Base-by-base conservation (phyloP, 2,797 vertebrate genomes). In the Siniperca undulata region DNA sequence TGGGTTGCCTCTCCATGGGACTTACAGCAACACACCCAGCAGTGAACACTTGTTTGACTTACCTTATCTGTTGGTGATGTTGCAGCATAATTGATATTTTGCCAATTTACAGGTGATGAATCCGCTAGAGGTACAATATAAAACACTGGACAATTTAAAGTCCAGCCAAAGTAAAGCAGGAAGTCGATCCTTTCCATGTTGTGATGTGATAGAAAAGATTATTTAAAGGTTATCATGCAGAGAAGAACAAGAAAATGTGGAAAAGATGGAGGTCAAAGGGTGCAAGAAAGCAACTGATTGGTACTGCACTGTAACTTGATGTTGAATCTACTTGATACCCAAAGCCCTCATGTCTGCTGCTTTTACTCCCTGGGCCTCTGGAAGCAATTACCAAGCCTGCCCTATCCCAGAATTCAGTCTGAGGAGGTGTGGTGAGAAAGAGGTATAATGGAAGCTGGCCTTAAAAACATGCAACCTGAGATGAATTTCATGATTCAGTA, bases 341-440 rank as follows among this genome's bases (percentile, higher is more conserved):
- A 88, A 90, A 89, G 86, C 83, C 75, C 60, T 89, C 81, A 48
- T 87, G 90, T 87, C 81, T 85, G 88, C 88, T 79, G 69, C 87
- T 78, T 85, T 83, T 80, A 65, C 91, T 92, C 87, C 70, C 82
- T 72, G 76, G 76, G 83, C 94, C 91, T 96, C 96, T 96, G 95
- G 95, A 96, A 96, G 95, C 95, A 95, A 96, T 96, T 96, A 96
- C 93, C 88, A 42, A 76, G 88, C 89, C 89, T 93, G 92, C 86
- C 86, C 91, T 92, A 89, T 95, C 94, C 95, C 95, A 95, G 94
- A 94, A 93, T 95, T 88, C 95, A 90, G 85, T 92, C 85, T 72
- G 89, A 93, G 92, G 91, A 94, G 94, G 95, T 94, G 93, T 92
- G 93, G 92, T 91, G 91, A 91, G 88, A 92, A 92, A 89, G 91